Conservation (phyloP, 2,888 invertebrate genomes). For the Spodoptera exigua region DNA sequence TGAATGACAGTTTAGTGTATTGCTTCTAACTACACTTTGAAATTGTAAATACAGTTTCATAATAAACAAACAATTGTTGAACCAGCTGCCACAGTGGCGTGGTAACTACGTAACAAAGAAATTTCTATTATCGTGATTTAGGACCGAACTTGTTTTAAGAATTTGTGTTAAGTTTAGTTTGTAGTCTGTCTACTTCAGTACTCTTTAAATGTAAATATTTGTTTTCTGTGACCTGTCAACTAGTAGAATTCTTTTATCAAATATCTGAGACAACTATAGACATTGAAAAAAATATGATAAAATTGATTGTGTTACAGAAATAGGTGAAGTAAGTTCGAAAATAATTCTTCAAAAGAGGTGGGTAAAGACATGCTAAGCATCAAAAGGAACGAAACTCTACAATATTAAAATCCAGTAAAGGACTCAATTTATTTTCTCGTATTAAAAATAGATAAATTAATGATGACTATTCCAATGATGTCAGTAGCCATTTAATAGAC, state of each 20-base stretch:
- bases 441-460: slow-evolving; percentile 39
- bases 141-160: slow-evolving; percentile 23
- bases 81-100: slow-evolving; percentile 29
- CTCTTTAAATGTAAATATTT: no score
- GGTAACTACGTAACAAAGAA: slow-evolving; percentile 50
- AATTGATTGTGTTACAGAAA: no score
- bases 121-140: slow-evolving; percentile 54
- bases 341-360: background rate
- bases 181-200: no score
- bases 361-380: background rate
- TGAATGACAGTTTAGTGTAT: slow-evolving; percentile 24
- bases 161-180: background rate
- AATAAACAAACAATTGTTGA: slow-evolving; percentile 48
- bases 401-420: background rate
- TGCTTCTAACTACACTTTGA: slow-evolving; percentile 29
- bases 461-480: slow-evolving; percentile 40
- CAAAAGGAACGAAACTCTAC: background rate
- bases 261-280: no score
- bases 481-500: slow-evolving; percentile 56
- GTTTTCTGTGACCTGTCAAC: no score
- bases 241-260: no score
- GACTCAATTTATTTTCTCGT: slow-evolving; percentile 6
- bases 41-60: slow-evolving; percentile 38
- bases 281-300: no score
- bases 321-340: no score